These are phyloP conservation scores for Phrynocephalus forsythii DNA, from an alignment of 2,797 vertebrate species.

Conservation along the genomic window DNA sequence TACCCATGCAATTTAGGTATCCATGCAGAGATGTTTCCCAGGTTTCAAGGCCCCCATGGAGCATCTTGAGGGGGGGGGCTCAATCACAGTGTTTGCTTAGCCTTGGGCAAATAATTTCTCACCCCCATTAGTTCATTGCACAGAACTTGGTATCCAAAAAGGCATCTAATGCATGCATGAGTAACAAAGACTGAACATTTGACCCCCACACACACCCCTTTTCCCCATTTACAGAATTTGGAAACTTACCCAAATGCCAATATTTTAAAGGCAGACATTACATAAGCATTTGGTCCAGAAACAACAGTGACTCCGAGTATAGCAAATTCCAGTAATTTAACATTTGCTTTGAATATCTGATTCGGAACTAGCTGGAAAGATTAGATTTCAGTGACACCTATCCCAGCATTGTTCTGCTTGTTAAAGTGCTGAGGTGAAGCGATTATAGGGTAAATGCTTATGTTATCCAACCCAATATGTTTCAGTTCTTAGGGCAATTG, in stretches of 20 bases:
- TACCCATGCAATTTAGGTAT: neutral
- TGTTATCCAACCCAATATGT: constrained; percentile 33
- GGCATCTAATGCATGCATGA: neutral
- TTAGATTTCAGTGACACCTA: constrained; percentile 55
- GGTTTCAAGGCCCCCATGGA: neutral
- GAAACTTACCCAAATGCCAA: neutral
- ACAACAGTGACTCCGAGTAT: neutral
- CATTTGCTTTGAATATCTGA: constrained; percentile 23
- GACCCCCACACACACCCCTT: neutral
- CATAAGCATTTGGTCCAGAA: neutral
- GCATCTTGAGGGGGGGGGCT: neutral
- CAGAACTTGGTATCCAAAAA: neutral
- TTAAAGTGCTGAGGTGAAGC: constrained; percentile 43
- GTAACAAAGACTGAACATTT: neutral
- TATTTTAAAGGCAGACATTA: constrained; percentile 18
- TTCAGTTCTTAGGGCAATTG: constrained; percentile 62
- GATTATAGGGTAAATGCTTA: constrained; percentile 39
- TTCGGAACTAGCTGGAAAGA: constrained; percentile 39
- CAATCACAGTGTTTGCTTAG: neutral
- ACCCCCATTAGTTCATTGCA: neutral
- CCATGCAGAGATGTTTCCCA: constrained; percentile 8
- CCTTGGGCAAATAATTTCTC: constrained; percentile 23
- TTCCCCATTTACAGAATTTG: neutral
- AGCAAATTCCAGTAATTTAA: constrained; percentile 20
- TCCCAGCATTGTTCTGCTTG: constrained; percentile 28